Evolutionary conservation across 2,113 vertebrate species (phyloP).

Genomic region (Anseranas semipalmata): DNA sequence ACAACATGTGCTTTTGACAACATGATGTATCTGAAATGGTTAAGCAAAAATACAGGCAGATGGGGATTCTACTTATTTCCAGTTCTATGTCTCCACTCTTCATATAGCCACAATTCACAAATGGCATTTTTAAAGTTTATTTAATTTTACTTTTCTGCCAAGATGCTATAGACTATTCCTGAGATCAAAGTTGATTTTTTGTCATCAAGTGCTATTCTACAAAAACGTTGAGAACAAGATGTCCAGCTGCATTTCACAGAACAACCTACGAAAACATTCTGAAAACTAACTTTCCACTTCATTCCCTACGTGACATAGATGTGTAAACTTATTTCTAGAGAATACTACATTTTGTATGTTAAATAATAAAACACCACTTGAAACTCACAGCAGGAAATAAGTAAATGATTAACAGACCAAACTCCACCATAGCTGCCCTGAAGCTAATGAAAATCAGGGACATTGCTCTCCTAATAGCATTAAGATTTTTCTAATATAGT

Average conservation of each 20-base stretch:
- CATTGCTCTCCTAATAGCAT: not conserved
- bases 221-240: not conserved
- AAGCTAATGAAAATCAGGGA: not conserved
- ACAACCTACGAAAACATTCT: not conserved
- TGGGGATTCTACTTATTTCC: not conserved
- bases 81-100: not conserved
- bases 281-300: not conserved
- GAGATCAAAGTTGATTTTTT: not conserved
- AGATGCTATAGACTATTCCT: not conserved
- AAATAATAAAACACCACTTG: not conserved
- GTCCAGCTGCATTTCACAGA: not conserved
- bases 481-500: not conserved
- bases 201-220: not conserved
- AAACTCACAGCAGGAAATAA: not conserved
- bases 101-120: not conserved
- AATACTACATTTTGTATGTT: not conserved
- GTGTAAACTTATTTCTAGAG: not conserved
- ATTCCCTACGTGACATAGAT: not conserved
- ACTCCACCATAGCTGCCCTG: not conserved
- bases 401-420: not conserved
- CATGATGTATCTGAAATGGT: not conserved
- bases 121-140: not conserved
- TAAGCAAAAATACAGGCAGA: not conserved
- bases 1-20: not conserved
- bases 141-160: not conserved